Percentiles rank a stretch among this genome's conserved stretches.
Conservation (phyloP, 1,140 invertebrate genomes). For the Atta colombica region DNA sequence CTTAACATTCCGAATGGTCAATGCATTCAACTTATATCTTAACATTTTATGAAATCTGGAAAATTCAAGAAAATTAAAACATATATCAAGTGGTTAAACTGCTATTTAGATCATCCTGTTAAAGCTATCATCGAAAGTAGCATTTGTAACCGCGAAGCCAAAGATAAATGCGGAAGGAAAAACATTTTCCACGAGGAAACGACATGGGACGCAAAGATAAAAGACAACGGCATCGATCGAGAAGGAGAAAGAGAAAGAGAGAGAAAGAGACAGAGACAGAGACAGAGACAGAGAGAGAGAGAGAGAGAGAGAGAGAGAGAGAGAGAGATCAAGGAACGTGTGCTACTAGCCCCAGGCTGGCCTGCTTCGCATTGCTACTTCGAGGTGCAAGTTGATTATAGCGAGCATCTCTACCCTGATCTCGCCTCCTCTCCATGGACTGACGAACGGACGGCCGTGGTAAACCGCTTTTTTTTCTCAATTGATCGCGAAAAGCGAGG, state of each 20-base stretch:
- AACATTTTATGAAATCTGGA: slow-evolving; percentile 2
- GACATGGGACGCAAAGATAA: slow-evolving; percentile 24
- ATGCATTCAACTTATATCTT: not conserved
- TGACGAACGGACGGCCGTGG: slow-evolving; percentile 63
- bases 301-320: slow-evolving; percentile 37
- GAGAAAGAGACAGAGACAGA: slow-evolving; percentile 36
- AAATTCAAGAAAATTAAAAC: not conserved
- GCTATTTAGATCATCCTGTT: not conserved
- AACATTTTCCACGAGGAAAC: slow-evolving; percentile 20
- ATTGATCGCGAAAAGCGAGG: slow-evolving; percentile 78
- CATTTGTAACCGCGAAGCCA: not conserved
- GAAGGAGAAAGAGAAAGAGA: slow-evolving; percentile 36
- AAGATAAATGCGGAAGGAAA: slow-evolving; percentile 26
- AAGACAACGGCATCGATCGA: not conserved
- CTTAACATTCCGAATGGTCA: not conserved
- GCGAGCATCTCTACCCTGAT: slow-evolving; percentile 71
- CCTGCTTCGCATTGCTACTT: slow-evolving; percentile 81
- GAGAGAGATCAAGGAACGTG: slow-evolving; percentile 63
- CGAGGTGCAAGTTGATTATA: slow-evolving; percentile 76
- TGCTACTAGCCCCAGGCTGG: slow-evolving; percentile 79
- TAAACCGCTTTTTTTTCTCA: slow-evolving; percentile 76
- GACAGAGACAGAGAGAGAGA: slow-evolving; percentile 40
- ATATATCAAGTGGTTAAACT: not conserved
- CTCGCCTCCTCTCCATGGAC: slow-evolving; percentile 56
- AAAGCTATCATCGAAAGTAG: slow-evolving; percentile 53